A percentile compares a stretch with the other conserved stretches of the same genome.
Conservation (phyloP, 2,888 invertebrate species). For the Euphydryas editha region DNA sequence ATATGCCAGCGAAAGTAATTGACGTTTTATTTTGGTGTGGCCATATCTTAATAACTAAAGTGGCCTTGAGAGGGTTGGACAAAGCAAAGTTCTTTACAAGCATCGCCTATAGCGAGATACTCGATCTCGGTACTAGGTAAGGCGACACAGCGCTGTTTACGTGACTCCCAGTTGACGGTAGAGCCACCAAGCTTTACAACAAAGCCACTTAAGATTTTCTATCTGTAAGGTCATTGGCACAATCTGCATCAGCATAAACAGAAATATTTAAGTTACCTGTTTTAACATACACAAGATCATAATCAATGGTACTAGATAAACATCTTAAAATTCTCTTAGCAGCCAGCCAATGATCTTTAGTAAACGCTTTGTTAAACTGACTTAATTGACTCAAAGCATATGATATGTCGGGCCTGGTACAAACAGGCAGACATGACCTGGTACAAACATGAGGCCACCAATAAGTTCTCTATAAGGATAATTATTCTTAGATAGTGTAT, state of each 20-base stretch:
- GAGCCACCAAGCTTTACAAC: constrained; percentile 9
- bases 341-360: constrained; percentile 33
- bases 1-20: constrained; percentile 23
- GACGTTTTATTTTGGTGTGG: constrained; percentile 26
- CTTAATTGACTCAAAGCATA: no score
- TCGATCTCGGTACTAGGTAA: no score
- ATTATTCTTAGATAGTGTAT: no score
- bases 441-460: no score
- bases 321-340: constrained; percentile 41
- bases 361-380: no score
- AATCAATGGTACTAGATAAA: constrained; percentile 34
- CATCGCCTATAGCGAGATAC: constrained; percentile 19
- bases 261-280: constrained; percentile 2
- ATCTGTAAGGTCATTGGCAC: constrained; percentile 23
- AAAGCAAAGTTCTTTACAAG: constrained; percentile 10
- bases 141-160: constrained; percentile 31
- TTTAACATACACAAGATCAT: constrained; percentile 32
- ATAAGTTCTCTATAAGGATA: no score
- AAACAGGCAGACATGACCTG: no score
- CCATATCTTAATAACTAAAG: no score
- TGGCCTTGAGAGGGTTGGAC: neutral
- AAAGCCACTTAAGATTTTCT: constrained; percentile 20
- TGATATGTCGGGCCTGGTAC: no score
- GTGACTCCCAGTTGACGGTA: constrained; percentile 26
- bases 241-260: constrained; percentile 14